These are phyloP conservation scores for Beris morrisii DNA, from an alignment of 2,888 invertebrate genomes.

Conservation along the genomic window DNA sequence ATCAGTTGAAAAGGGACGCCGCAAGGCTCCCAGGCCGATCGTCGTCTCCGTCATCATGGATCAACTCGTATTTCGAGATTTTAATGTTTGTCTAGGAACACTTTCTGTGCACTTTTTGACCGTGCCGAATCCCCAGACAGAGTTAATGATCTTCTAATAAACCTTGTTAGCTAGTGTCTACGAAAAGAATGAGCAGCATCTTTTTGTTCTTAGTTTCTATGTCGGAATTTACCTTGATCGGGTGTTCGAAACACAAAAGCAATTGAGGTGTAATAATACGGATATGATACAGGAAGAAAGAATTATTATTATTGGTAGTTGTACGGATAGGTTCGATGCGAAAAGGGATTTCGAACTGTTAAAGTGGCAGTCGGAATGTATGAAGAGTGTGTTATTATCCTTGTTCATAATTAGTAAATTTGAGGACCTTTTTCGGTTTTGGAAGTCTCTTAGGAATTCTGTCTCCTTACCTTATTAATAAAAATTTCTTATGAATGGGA, in stretches of 20 bases:
- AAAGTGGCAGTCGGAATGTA: conserved; percentile 17
- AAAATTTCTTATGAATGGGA: too few relatives aligned
- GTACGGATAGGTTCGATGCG: conserved; percentile 13
- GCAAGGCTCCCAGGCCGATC: conserved; percentile 10
- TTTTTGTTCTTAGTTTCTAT: conserved; percentile 6
- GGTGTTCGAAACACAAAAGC: conserved; percentile 11
- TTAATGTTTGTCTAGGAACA: conserved; percentile 31
- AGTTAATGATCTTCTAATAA: conserved; percentile 34
- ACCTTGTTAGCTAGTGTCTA: conserved; percentile 15
- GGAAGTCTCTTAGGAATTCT: too few relatives aligned
- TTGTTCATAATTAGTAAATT: background rate
- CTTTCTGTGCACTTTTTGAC: conserved; percentile 24
- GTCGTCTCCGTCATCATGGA: conserved; percentile 2
- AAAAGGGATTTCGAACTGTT: conserved; percentile 16
- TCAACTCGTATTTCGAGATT: conserved; percentile 15
- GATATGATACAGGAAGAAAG: conserved; percentile 30
- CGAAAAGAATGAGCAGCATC: conserved; percentile 16
- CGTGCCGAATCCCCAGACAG: conserved; percentile 31
- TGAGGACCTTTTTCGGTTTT: too few relatives aligned
- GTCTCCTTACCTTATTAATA: too few relatives aligned
- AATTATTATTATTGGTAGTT: conserved; percentile 20
- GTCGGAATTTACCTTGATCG: background rate
- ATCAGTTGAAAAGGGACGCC: conserved; percentile 27
- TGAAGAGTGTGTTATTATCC: conserved; percentile 17
- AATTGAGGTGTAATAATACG: conserved; percentile 32